These are phyloP conservation scores for Otus sunia DNA, from an alignment of 2,113 vertebrate species.

Conservation along the genomic window DNA sequence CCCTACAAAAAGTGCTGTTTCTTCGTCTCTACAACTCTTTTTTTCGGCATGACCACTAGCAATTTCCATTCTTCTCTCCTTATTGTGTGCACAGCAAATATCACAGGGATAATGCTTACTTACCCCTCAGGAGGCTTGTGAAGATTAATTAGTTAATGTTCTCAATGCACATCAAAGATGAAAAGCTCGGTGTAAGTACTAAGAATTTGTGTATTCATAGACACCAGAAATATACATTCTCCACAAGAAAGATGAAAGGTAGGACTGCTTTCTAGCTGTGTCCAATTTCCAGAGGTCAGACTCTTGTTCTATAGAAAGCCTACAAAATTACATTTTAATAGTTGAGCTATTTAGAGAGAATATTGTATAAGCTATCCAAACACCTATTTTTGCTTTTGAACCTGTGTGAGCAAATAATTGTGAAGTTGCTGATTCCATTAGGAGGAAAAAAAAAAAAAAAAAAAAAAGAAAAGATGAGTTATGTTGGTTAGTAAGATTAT, in stretches of 20 bases:
- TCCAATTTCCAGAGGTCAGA: not conserved
- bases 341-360: not conserved
- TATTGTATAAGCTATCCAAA: not conserved
- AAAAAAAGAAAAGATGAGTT: not conserved
- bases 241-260: not conserved
- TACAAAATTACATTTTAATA: not conserved
- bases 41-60: not conserved
- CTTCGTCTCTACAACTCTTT: not conserved
- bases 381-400: not conserved
- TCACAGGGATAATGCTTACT: not conserved
- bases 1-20: not conserved
- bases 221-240: not conserved
- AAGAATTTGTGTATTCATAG: not conserved
- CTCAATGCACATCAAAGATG: not conserved
- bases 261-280: not conserved
- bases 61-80: not conserved
- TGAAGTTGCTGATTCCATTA: not conserved
- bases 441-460: not conserved
- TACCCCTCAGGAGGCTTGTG: not conserved
- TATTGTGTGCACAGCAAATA: not conserved
- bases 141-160: conserved; percentile 41
- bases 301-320: not conserved
- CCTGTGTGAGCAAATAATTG: not conserved
- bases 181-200: conserved; percentile 6
- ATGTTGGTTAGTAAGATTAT: not conserved